These are phyloP conservation scores for Streblospio benedicti DNA, from an alignment of 1,140 invertebrate genomes.

Conservation along the genomic window DNA sequence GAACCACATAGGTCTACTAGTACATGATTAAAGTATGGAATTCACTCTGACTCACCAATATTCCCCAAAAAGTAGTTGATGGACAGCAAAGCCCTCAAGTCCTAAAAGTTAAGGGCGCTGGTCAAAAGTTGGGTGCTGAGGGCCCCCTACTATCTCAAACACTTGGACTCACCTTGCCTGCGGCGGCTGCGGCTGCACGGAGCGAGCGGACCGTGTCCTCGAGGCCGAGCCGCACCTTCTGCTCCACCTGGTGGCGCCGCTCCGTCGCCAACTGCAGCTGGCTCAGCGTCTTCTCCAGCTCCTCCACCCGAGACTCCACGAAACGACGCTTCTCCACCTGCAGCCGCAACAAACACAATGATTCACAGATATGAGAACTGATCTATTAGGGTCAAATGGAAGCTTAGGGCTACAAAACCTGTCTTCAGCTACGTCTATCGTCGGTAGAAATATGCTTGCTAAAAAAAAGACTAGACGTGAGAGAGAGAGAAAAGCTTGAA, in stretches of 20 bases:
- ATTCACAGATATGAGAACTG: too few species aligned
- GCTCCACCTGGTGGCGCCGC: constrained; percentile 69
- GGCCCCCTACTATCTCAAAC: too few species aligned
- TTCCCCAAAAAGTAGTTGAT: too few species aligned
- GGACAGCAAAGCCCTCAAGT: too few species aligned
- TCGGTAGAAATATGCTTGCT: not conserved
- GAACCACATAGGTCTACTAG: too few species aligned
- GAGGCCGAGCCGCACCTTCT: constrained; percentile 63
- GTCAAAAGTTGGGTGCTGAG: too few species aligned
- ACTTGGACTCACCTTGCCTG: too few species aligned
- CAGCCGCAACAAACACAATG: constrained; percentile 20
- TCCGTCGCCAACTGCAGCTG: constrained; percentile 74
- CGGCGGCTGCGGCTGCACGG: too few species aligned
- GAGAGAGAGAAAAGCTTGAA: not conserved
- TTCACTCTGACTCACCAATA: too few species aligned
- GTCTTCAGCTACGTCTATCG: not conserved
- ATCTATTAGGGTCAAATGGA: not conserved
- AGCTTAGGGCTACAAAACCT: not conserved
- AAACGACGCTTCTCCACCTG: constrained; percentile 73
- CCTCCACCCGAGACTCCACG: constrained; percentile 72
- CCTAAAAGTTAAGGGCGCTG: too few species aligned
- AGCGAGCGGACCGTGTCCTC: too few species aligned
- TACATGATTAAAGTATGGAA: too few species aligned
- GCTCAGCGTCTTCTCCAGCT: constrained; percentile 72
- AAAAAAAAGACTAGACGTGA: not conserved